phyloP scores from a whole-genome alignment of 2,797 vertebrate species.

The Astyanax mexicanus region DNA sequence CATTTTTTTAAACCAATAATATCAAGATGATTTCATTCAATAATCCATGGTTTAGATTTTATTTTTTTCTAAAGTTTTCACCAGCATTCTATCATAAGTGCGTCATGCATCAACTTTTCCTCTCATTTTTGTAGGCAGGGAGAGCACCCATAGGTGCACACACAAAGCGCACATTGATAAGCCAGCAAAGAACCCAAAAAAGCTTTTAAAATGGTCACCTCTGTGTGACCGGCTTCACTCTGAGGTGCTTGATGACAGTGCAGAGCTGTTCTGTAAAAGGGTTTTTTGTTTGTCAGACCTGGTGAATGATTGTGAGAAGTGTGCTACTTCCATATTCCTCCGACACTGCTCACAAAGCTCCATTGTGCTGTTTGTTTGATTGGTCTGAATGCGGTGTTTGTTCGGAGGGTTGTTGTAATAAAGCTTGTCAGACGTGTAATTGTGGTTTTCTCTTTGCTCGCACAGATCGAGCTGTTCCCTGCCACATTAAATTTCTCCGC shows the following conservation, averaged over 20 bases:
- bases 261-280: neutral
- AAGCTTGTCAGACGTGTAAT: neutral
- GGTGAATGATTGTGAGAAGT: neutral
- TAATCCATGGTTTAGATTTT: too few relatives aligned
- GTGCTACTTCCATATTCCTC: neutral
- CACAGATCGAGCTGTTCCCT: constrained; percentile 92
- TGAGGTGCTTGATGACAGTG: neutral
- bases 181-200: neutral
- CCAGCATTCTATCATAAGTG: too few relatives aligned
- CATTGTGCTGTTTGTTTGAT: neutral
- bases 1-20: too few relatives aligned
- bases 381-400: neutral
- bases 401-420: neutral
- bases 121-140: too few relatives aligned
- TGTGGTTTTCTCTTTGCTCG: constrained; percentile 16
- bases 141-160: too few relatives aligned
- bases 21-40: too few relatives aligned
- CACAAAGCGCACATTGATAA: too few relatives aligned
- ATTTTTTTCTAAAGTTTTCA: too few relatives aligned
- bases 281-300: neutral
- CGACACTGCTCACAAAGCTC: neutral
- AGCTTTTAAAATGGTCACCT: neutral
- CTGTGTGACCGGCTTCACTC: neutral
- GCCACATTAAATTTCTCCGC: constrained; percentile 94
- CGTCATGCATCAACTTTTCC: too few relatives aligned